Evolutionary conservation across 2,797 vertebrate species (phyloP).

Genomic region (Pampus argenteus): DNA sequence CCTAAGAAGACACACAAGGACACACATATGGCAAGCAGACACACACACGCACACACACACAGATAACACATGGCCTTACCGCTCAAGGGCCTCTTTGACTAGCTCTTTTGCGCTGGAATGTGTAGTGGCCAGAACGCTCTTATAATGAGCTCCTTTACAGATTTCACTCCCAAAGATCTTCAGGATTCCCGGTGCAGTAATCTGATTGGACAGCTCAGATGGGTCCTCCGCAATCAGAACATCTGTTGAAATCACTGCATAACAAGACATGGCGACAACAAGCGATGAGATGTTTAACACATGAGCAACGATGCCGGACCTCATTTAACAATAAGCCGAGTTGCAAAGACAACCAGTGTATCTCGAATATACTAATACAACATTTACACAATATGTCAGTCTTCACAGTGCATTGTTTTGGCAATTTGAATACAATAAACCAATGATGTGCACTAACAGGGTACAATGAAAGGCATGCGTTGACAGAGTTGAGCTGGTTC

Average conservation of each 20-base stretch:
- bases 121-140: conserved; percentile 87
- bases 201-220: conserved; percentile 86
- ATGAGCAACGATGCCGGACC: not conserved
- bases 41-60: conserved; percentile 10
- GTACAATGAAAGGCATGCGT: not conserved
- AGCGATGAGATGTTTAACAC: conserved; percentile 1
- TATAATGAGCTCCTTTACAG: conserved; percentile 87
- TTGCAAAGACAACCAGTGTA: not conserved
- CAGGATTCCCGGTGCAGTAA: conserved; percentile 87
- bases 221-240: conserved; percentile 77
- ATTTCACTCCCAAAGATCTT: conserved; percentile 89
- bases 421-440: conserved; percentile 4
- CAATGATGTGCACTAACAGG: not conserved
- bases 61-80: conserved; percentile 71
- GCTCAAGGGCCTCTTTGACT: conserved; percentile 88
- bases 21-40: conserved; percentile 64
- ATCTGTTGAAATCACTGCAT: conserved; percentile 58
- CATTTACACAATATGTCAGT: not conserved
- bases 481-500: not conserved
- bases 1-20: conserved; percentile 25
- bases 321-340: not conserved
- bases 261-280: not conserved
- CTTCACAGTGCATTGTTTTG: not conserved
- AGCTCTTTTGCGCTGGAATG: conserved; percentile 87
- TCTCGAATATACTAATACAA: not conserved